Evolutionary conservation across 2,888 invertebrate genomes (phyloP).

Genomic region (Trachelus iudaicus): DNA sequence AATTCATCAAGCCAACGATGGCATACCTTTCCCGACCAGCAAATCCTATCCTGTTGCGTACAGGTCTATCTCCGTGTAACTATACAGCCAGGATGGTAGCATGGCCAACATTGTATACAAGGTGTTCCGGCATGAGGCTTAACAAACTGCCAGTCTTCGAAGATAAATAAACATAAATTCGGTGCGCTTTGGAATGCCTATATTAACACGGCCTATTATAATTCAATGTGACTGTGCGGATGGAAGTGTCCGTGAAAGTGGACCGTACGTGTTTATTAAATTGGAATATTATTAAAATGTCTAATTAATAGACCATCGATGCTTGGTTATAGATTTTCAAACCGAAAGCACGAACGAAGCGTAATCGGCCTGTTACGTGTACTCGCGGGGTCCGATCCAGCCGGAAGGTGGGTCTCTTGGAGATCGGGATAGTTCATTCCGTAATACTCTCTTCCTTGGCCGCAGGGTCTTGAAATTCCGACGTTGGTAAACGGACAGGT

Average conservation of each 20-base stretch:
- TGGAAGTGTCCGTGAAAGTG: not conserved
- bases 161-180: constrained; percentile 45
- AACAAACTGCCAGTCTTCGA: constrained; percentile 31
- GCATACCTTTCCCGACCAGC: constrained; percentile 22
- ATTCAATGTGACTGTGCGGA: not conserved
- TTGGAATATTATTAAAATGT: not conserved
- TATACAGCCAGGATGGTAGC: not conserved
- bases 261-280: not conserved
- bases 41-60: constrained; percentile 3
- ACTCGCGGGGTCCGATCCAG: not conserved
- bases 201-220: constrained; percentile 11
- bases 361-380: not conserved
- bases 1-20: constrained; percentile 39
- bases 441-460: not conserved
- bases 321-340: not conserved
- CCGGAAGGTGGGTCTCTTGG: not conserved
- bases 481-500: not conserved
- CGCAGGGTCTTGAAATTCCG: not conserved
- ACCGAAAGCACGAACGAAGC: not conserved
- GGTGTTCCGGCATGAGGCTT: constrained; percentile 39
- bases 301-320: not conserved
- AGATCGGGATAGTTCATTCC: not conserved
- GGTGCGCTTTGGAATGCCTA: constrained; percentile 30
- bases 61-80: not conserved
- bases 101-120: constrained; percentile 20